Percentiles rank a stretch among this genome's conserved stretches.
phyloP scores from a whole-genome alignment of 1,140 invertebrate genomes.

The Drosophila arizonae region DNA sequence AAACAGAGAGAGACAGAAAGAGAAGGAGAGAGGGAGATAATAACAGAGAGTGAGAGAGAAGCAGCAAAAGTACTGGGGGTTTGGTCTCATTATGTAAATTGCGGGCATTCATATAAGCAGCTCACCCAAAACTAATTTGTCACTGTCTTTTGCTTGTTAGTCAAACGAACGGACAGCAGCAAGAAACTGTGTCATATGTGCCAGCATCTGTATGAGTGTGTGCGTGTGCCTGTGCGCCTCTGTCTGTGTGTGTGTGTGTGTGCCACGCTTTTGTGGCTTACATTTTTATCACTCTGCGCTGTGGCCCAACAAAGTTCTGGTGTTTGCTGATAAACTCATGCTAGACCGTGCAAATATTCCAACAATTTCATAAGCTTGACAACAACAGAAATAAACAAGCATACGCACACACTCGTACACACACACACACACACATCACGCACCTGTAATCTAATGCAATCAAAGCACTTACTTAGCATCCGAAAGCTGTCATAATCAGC shows the following conservation, averaged over 20 bases:
- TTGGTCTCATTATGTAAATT: slow-evolving; percentile 74
- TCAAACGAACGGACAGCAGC: slow-evolving; percentile 57
- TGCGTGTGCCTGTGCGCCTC: not conserved
- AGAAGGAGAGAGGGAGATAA: not conserved
- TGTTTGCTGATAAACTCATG: slow-evolving; percentile 65
- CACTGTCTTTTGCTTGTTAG: slow-evolving; percentile 80
- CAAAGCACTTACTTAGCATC: slow-evolving; percentile 26
- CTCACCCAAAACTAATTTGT: slow-evolving; percentile 80
- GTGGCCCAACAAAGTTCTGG: slow-evolving; percentile 45
- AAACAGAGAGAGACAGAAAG: slow-evolving; percentile 8
- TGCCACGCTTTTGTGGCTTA: slow-evolving; percentile 71
- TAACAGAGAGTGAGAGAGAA: slow-evolving; percentile 25
- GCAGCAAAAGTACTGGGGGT: slow-evolving; percentile 7
- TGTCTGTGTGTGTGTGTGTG: slow-evolving; percentile 13
- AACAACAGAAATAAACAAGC: slow-evolving; percentile 23
- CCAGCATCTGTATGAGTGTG: not conserved
- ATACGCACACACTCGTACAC: slow-evolving; percentile 1
- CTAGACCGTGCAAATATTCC: slow-evolving; percentile 57
- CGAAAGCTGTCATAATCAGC: slow-evolving; percentile 11
- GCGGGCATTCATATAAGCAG: slow-evolving; percentile 79
- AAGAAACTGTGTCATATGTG: slow-evolving; percentile 27
- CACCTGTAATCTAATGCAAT: slow-evolving; percentile 9
- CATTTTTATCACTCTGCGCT: slow-evolving; percentile 72
- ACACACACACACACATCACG: slow-evolving; percentile 8
- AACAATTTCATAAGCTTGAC: slow-evolving; percentile 76